Percentiles rank a stretch among this genome's conserved stretches.
Evolutionary conservation across 2,888 invertebrate species (phyloP).

Genomic region (Stegophylla sp.): DNA sequence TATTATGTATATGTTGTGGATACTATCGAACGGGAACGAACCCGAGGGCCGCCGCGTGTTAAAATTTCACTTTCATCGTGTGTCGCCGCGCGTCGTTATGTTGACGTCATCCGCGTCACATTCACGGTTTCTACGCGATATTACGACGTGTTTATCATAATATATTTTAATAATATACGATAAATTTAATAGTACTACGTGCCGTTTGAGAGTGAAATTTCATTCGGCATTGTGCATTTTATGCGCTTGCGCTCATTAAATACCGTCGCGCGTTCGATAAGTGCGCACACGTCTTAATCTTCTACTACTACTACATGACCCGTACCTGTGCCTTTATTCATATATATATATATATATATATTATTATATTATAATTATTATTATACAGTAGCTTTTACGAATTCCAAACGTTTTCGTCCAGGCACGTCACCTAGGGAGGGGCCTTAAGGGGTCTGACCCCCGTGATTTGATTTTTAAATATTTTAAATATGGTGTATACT

Average conservation of each 20-base stretch:
- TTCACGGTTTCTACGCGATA: constrained; percentile 23
- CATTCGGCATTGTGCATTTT: background rate
- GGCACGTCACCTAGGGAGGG: too few species aligned
- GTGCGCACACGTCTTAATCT: too few species aligned
- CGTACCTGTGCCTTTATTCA: too few species aligned
- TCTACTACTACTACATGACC: too few species aligned
- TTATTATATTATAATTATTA: too few species aligned
- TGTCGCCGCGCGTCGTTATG: background rate
- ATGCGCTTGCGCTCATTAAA: background rate
- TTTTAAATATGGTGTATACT: too few species aligned
- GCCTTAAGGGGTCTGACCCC: too few species aligned
- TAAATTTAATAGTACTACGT: constrained; percentile 32
- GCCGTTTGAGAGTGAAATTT: constrained; percentile 28
- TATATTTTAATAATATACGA: background rate
- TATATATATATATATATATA: too few species aligned
- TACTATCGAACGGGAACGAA: background rate
- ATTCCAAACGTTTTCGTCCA: background rate
- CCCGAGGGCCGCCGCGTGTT: constrained; percentile 1
- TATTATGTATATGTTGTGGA: background rate
- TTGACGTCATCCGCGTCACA: constrained; percentile 38
- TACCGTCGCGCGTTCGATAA: background rate
- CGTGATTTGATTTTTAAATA: too few species aligned
- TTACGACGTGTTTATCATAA: constrained; percentile 34
- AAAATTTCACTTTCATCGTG: constrained; percentile 40
- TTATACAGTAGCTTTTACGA: background rate